Evolutionary conservation across 2,113 vertebrate species (phyloP).

Genomic region (Bombycilla garrulus): DNA sequence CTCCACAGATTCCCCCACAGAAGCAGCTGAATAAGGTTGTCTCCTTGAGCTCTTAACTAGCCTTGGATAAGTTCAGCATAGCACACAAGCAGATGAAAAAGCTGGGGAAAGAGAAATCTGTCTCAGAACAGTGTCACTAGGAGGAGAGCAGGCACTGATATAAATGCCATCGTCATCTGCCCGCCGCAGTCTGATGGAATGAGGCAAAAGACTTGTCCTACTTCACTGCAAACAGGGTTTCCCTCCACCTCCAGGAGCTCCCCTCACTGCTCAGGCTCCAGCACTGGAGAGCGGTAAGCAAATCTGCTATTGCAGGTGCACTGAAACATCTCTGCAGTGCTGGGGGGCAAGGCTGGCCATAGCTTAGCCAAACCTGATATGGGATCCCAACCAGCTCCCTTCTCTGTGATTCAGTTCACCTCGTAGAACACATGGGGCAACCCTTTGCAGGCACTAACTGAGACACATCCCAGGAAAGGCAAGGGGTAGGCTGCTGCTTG

Average conservation of each 20-base stretch:
- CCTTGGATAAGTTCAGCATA: background rate
- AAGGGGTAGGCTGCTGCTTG: background rate
- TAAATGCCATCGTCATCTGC: background rate
- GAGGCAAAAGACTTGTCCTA: background rate
- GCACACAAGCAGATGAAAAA: background rate
- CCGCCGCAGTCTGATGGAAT: background rate
- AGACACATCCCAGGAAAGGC: background rate
- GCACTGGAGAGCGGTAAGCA: background rate
- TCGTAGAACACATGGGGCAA: accelerated
- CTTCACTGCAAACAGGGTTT: conserved; percentile 12
- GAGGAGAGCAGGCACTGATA: background rate
- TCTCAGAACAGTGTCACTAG: conserved; percentile 3
- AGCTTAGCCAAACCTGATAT: background rate
- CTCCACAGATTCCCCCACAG: background rate
- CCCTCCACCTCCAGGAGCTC: background rate
- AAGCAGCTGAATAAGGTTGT: background rate
- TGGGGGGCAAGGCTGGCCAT: background rate
- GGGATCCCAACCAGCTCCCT: background rate
- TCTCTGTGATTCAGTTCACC: background rate
- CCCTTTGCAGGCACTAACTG: accelerated
- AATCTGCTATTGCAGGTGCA: background rate
- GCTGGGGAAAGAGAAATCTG: background rate
- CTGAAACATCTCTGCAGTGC: background rate
- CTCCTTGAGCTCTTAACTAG: background rate
- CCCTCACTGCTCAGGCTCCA: background rate